These are phyloP conservation scores for Acanthurus lineatus DNA, from an alignment of 2,797 vertebrate genomes.

Conservation along the genomic window DNA sequence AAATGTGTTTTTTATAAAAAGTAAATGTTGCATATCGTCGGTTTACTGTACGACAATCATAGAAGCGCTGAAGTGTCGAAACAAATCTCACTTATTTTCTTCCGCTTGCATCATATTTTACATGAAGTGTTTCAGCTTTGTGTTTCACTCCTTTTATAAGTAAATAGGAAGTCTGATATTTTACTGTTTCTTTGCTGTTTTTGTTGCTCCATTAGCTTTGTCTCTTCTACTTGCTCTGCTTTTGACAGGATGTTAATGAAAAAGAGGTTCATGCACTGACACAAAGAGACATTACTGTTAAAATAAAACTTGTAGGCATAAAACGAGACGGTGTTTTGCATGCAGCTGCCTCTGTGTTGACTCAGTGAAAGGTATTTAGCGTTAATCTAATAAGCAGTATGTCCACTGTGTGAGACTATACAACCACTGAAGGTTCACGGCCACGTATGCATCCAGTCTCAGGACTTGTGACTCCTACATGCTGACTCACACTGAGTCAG, in stretches of 20 bases:
- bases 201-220: neutral
- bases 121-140: neutral
- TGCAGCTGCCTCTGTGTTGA: neutral
- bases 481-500: slow-evolving; percentile 38
- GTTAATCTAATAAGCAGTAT: neutral
- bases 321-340: neutral
- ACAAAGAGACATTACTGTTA: neutral
- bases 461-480: slow-evolving; percentile 18
- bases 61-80: neutral
- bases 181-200: neutral
- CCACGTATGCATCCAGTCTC: neutral
- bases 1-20: slow-evolving; percentile 9
- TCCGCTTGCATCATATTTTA: neutral
- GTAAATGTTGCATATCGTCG: neutral
- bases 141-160: neutral
- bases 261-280: neutral
- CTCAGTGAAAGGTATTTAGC: neutral
- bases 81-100: neutral
- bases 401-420: neutral
- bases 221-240: too few species aligned
- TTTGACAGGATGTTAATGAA: neutral
- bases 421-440: slow-evolving; percentile 20
- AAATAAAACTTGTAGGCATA: neutral
- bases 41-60: neutral
- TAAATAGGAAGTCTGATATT: neutral